Evolutionary conservation across 2,113 vertebrate genomes (phyloP), one percentile per base, ranked within the genome.

Genomic region (Zapornia atra): DNA sequence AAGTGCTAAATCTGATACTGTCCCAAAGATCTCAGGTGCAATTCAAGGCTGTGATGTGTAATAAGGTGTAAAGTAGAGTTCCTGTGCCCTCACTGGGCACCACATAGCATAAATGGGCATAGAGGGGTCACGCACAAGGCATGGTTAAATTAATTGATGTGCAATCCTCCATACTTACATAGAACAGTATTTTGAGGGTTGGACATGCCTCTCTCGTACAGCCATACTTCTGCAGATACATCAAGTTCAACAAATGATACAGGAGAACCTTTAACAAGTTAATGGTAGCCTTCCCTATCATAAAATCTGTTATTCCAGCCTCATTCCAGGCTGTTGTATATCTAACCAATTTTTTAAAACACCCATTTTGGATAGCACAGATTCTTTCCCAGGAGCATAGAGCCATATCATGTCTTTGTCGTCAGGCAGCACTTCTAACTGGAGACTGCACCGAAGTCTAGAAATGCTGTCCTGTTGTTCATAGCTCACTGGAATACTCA

Each of bases 331-430:
- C 63, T 81, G 24, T 20, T 61, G 20, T 44, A 71, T 9, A 5
- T 50, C 19, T 72, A 80, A 65, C 8, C 10, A 38, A 3, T 60
- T 80, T 88, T 82, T 73, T 11, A 53, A 88, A 82, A 48, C 9
- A 69, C 12, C 31, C 3, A 4, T 36, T 92, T 90, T 44, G 25
- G 40, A 73, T 78, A 75, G 56, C 29, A 16, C 60, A 15, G 84
- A 53, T 94, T 95, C 86, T 94, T 95, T 95, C 84, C 96, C 72
- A 90, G 60, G 66, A 97, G 42, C 63, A 71, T 5, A 29, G 46
- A 78, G 34, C 29, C 64, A 19, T 50, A 25, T 11, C 1, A 0
- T 21, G 5, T 33, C 69, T 81, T 77, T 53, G 33, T 78, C 69
- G 94, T 12, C 56, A 57, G 33, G 16, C 48, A 63, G 57, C n/a